A percentile compares a stretch with the other conserved stretches of the same genome.
Evolutionary conservation across 2,888 invertebrate genomes (phyloP).

Genomic region (Coecobrya sp.): DNA sequence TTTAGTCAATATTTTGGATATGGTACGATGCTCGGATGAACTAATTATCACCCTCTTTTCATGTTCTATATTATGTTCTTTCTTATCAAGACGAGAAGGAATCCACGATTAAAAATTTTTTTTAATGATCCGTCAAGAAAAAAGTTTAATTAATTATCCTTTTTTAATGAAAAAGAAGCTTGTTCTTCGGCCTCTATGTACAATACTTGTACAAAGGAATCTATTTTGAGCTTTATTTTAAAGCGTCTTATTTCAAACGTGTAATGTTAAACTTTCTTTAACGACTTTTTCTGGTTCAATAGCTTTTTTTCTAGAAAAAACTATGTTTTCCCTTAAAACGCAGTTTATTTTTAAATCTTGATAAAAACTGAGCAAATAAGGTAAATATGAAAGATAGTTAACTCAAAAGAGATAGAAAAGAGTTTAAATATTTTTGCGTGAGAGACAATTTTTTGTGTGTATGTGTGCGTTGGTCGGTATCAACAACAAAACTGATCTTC

Average conservation of each 20-base stretch:
- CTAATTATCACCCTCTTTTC: slow-evolving; percentile 40
- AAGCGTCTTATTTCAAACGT: too few species aligned
- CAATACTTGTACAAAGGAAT: not conserved
- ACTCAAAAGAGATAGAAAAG: not conserved
- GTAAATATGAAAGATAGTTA: not conserved
- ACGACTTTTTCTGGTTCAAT: slow-evolving; percentile 27
- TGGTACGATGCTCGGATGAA: slow-evolving; percentile 15
- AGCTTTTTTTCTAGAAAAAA: not conserved
- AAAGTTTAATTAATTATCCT: not conserved
- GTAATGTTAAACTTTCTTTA: not conserved
- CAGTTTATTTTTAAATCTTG: slow-evolving; percentile 2
- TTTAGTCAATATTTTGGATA: not conserved
- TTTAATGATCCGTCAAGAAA: slow-evolving; percentile 23
- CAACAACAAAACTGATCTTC: slow-evolving; percentile 60
- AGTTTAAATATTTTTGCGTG: not conserved
- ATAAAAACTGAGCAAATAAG: not conserved
- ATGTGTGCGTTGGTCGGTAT: slow-evolving; percentile 53
- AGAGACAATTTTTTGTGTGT: slow-evolving; percentile 1
- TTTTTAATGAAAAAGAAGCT: not conserved
- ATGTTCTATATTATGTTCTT: not conserved
- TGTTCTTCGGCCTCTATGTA: slow-evolving; percentile 34
- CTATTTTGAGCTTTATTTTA: too few species aligned
- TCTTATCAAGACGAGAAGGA: not conserved
- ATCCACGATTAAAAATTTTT: not conserved
- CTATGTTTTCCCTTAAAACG: not conserved